Base-by-base conservation (phyloP, 2,888 invertebrate genomes). In the Pollenia angustigena region DNA sequence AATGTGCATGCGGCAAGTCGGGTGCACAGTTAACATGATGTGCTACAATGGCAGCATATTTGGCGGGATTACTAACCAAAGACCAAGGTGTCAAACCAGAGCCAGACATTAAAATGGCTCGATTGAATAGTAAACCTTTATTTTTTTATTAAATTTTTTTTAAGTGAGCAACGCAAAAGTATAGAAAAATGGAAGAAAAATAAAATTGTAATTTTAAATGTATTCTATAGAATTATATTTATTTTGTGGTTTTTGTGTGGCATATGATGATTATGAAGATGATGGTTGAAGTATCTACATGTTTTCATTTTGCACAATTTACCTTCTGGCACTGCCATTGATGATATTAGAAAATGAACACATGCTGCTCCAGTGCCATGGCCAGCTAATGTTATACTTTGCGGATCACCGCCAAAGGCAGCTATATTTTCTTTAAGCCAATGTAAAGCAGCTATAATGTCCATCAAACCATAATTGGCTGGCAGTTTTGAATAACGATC, bases 381-480 rank as follows among this genome's bases (percentile, higher is more conserved):
- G 0, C 99, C 99, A 92, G 98, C 96, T 23, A 99, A 94, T 1
- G 99, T 99, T 81, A 99, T 98, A 91, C 97, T 97, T 54, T 96
- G 96, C 0, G 98, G 96, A 93, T 99, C 99, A 0, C 99, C 99
- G 7, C 98, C 98, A 92, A 99, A 99, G 76, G 97, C 96, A 0
- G 96, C 98, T 72, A 99, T 97, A 93, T 99, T 99, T 93, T 98
- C 98, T 91, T 98, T 97, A 87, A 99, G 96, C 99, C 99, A 99
- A 92, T 98, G 98, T 88, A 99, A 94, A 0, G 98, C 98, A 0
- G 98, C 98, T 90, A 98, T 97, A 94, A 98, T 98, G 94, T 99
- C 99, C 96, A 99, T 97, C 82, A 99, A 95, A n/a, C 99, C 99
- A 93, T 98, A 99, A 95, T 99, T 99, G 68, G 98, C 97, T 56